These are phyloP conservation scores for Petrocephalus schoutedeni DNA, from an alignment of 2,797 vertebrate genomes.

Conservation along the genomic window DNA sequence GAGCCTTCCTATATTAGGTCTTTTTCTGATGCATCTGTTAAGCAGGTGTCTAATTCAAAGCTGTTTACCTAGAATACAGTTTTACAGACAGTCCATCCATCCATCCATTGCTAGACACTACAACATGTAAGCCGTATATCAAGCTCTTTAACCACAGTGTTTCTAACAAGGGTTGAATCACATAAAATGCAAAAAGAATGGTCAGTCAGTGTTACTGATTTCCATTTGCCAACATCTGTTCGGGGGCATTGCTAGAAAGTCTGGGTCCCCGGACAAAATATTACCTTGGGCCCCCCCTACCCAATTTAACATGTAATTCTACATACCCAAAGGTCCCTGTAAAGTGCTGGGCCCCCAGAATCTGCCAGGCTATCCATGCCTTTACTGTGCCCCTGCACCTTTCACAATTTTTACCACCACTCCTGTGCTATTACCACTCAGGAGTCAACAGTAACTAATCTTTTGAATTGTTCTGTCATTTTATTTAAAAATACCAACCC, in stretches of 20 bases:
- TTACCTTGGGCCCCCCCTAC: neutral
- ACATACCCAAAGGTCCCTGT: neutral
- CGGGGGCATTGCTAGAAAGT: neutral
- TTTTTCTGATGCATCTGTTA: neutral
- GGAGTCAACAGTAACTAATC: neutral
- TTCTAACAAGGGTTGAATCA: neutral
- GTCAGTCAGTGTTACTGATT: neutral
- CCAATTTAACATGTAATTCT: neutral
- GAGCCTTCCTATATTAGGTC: conserved; percentile 28
- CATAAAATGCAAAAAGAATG: neutral
- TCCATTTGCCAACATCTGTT: neutral
- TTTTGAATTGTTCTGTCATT: neutral
- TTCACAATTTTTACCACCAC: neutral
- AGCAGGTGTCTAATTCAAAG: neutral
- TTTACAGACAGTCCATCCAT: neutral
- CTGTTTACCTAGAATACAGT: neutral
- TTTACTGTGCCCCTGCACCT: neutral
- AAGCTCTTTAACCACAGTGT: neutral
- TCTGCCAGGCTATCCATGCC: neutral
- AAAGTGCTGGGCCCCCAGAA: neutral
- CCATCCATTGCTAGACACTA: neutral
- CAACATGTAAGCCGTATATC: neutral
- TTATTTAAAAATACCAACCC: neutral
- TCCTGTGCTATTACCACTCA: neutral
- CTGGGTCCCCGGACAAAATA: neutral